A percentile compares a stretch with the other conserved stretches of the same genome.
These are phyloP conservation scores for Blastobasis adustella DNA, from an alignment of 2,888 invertebrate genomes.

Conservation along the genomic window DNA sequence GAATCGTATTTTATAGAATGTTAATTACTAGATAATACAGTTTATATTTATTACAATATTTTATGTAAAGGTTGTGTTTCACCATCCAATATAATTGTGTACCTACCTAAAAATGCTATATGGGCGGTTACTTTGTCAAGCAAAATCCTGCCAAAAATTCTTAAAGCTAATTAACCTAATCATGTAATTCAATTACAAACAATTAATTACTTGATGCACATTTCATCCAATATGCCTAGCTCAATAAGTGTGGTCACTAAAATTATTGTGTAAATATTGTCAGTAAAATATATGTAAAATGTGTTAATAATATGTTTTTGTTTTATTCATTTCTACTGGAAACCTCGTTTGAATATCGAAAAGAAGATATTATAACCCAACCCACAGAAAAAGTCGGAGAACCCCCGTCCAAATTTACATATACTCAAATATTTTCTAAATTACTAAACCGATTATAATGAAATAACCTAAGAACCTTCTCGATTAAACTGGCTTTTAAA, in stretches of 20 bases:
- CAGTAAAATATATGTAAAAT: constrained; percentile 73
- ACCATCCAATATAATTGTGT: constrained; percentile 34
- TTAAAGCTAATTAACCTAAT: constrained; percentile 37
- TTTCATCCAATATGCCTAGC: constrained; percentile 70
- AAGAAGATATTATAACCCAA: background rate
- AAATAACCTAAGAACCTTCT: too few relatives aligned
- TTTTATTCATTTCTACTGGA: background rate
- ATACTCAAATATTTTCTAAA: too few relatives aligned
- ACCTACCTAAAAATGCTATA: constrained; percentile 37
- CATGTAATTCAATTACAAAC: constrained; percentile 68
- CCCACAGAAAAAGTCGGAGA: background rate
- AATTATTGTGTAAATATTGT: constrained; percentile 71
- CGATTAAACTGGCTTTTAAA: too few relatives aligned
- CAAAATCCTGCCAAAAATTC: constrained; percentile 69
- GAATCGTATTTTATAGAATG: constrained; percentile 30
- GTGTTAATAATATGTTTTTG: constrained; percentile 41
- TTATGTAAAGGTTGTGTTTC: constrained; percentile 54
- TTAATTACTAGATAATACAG: constrained; percentile 31
- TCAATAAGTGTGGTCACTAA: constrained; percentile 73
- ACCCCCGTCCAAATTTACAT: too few relatives aligned
- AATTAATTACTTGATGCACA: constrained; percentile 59
- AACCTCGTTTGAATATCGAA: too few relatives aligned
- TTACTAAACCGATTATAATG: too few relatives aligned
- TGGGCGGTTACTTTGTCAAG: constrained; percentile 62
- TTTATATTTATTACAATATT: constrained; percentile 42